phyloP scores from a whole-genome alignment of 1,140 invertebrate genomes.

The Bradynema listronoti region DNA sequence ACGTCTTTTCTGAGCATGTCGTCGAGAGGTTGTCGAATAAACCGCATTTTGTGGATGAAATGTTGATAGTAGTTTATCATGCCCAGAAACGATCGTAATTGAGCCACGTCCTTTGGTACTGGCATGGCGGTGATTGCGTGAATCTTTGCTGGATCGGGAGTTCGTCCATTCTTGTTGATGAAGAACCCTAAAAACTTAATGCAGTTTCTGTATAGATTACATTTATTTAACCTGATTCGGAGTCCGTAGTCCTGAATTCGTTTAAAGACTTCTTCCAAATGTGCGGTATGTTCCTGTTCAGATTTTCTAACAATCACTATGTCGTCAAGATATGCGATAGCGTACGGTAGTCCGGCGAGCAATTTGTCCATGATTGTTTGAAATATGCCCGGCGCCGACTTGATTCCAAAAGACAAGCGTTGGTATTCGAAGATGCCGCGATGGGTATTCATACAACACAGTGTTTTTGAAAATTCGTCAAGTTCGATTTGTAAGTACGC shows the following conservation, averaged over 20 bases:
- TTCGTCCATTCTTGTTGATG: too few species aligned
- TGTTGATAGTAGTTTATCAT: slow-evolving; percentile 37
- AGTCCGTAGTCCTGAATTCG: too few species aligned
- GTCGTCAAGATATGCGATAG: slow-evolving; percentile 30
- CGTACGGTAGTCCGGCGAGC: slow-evolving; percentile 21
- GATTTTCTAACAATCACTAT: slow-evolving; percentile 13
- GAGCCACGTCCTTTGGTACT: too few species aligned
- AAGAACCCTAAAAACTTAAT: too few species aligned
- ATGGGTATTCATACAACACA: background rate
- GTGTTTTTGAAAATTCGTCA: slow-evolving; percentile 12
- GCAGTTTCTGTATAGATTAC: too few species aligned
- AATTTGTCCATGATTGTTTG: background rate
- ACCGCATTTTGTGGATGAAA: slow-evolving; percentile 28
- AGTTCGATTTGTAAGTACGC: too few species aligned
- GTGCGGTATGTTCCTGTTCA: too few species aligned
- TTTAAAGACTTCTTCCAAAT: too few species aligned
- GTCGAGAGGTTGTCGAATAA: slow-evolving; percentile 32
- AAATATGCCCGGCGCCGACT: background rate
- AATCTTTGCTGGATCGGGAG: too few species aligned
- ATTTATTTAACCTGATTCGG: too few species aligned
- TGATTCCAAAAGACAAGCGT: slow-evolving; percentile 13
- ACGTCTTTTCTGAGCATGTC: slow-evolving; percentile 37
- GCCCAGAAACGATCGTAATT: slow-evolving; percentile 40
- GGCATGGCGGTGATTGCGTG: too few species aligned
- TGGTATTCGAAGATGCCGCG: slow-evolving; percentile 14